Base-by-base conservation (phyloP, 2,888 invertebrate species). In the Phymatocera aterrima region DNA sequence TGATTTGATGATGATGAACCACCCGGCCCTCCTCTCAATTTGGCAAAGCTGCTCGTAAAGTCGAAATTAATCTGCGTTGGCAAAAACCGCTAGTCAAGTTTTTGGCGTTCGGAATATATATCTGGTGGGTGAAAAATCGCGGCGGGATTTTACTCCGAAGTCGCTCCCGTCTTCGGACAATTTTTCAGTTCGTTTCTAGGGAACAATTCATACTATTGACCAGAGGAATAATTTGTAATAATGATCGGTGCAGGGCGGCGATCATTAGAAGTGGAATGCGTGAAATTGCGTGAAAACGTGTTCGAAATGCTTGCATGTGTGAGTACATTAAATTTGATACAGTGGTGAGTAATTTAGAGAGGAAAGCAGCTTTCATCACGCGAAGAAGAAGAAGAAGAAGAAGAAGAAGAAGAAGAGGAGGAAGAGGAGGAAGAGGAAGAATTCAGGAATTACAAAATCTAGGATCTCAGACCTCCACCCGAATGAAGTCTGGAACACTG, bases 1-100 rank as follows among this genome's bases (percentile, higher is more conserved):
- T 79, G 85, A 85, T 85, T 87, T 88, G 88, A 89, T 89, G 88
- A 89, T 88, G 89, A 89, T 88, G 88, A 89, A 90, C 88, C 88
- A 87, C 84, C 83, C 83, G 83, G 78, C 80, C 82, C 78, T 79
- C 80, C 84, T 81, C 82, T 83, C 83, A 82, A 78, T 83, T 83
- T 84, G 84, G 86, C 83, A 85, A 87, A 84, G 84, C 86, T 81
- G 86, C 87, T 88, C 89, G 87, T 89, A 88, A 88, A 89, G 85
- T 88, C 86, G 85, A 86, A 86, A 87, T 88, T 88, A 87, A 89
- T 88, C 85, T 85, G 83, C 37, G 18, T 37, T 8, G 37, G 61
- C 37, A 64, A 64, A 64, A 64, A 64, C n/a, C 37, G 61, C n/a
- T 15, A 3, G 18, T 8, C 18, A 64, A 57, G 28, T 21, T 57